Percentiles rank a stretch among this genome's conserved stretches.
Conservation (phyloP, 2,888 invertebrate species). For the Dione vanillae region DNA sequence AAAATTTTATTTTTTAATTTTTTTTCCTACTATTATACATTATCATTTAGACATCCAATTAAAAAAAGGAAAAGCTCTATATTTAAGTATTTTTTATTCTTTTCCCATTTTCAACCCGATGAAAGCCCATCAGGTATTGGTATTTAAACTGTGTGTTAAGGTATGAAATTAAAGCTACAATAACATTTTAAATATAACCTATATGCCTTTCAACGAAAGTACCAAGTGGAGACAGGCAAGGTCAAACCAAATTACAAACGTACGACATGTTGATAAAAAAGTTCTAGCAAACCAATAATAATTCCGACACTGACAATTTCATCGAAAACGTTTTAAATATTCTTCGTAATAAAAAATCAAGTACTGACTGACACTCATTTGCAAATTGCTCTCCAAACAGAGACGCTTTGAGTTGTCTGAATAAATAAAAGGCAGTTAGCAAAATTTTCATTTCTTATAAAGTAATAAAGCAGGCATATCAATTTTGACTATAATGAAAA, state of each 20-base stretch:
- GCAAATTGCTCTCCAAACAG: conserved; percentile 21
- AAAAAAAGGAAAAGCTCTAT: no score
- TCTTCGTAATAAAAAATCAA: neutral
- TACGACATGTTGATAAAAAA: neutral
- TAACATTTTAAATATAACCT: neutral
- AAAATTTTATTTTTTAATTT: no score
- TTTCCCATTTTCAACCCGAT: no score
- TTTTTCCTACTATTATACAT: no score
- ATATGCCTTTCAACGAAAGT: neutral
- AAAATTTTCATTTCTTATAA: conserved; percentile 30
- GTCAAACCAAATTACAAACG: neutral
- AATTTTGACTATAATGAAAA: conserved; percentile 57
- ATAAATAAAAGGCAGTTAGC: conserved; percentile 26
- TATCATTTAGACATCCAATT: no score
- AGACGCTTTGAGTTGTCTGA: conserved; percentile 17
- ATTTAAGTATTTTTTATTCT: no score
- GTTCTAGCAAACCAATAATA: neutral
- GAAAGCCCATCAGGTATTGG: no score
- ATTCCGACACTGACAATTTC: neutral
- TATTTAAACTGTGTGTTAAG: neutral
- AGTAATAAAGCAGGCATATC: conserved; percentile 35
- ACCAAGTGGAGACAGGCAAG: neutral
- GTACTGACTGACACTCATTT: neutral
- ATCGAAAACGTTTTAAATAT: neutral
- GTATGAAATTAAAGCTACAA: neutral